Evolutionary conservation across 2,888 invertebrate species (phyloP).

Genomic region (Coremacera marginata): DNA sequence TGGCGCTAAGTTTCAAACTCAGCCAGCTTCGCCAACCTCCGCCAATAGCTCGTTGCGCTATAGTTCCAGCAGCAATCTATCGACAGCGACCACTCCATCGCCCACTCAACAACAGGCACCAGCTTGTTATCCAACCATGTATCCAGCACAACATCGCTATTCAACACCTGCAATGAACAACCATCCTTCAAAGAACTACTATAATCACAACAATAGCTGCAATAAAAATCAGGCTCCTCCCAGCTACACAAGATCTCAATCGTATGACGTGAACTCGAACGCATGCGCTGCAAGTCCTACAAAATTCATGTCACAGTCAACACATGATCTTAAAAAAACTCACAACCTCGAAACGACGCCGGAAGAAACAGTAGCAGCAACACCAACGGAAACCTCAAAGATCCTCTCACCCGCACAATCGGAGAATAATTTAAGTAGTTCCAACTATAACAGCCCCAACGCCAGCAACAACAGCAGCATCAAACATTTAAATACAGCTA

Average conservation of each 20-base stretch:
- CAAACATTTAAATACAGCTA: neutral
- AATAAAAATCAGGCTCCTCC: slow-evolving; percentile 34
- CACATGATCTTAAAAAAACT: slow-evolving; percentile 67
- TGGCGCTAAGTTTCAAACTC: slow-evolving; percentile 70
- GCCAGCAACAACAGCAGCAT: slow-evolving; percentile 28
- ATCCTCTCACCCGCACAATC: slow-evolving; percentile 67
- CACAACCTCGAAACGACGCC: slow-evolving; percentile 65
- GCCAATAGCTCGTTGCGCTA: slow-evolving; percentile 60
- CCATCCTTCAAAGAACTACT: slow-evolving; percentile 56
- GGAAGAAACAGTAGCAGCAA: slow-evolving; percentile 56
- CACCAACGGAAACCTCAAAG: slow-evolving; percentile 29
- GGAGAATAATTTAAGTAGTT: slow-evolving; percentile 63
- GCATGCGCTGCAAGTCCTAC: slow-evolving; percentile 58
- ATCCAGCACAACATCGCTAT: slow-evolving; percentile 56
- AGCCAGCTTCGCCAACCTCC: slow-evolving; percentile 55
- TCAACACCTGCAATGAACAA: slow-evolving; percentile 62
- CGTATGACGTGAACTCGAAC: slow-evolving; percentile 61
- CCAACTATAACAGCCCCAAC: slow-evolving; percentile 22
- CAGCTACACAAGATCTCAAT: slow-evolving; percentile 65
- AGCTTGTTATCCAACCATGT: slow-evolving; percentile 53
- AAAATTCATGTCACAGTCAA: slow-evolving; percentile 66
- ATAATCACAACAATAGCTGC: slow-evolving; percentile 46
- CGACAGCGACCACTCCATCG: slow-evolving; percentile 47
- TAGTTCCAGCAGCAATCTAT: slow-evolving; percentile 64
- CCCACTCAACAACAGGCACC: slow-evolving; percentile 39